Evolutionary conservation across 2,888 invertebrate genomes (phyloP), one percentile per base, ranked within the genome.

Genomic region (Eilema griseolum): DNA sequence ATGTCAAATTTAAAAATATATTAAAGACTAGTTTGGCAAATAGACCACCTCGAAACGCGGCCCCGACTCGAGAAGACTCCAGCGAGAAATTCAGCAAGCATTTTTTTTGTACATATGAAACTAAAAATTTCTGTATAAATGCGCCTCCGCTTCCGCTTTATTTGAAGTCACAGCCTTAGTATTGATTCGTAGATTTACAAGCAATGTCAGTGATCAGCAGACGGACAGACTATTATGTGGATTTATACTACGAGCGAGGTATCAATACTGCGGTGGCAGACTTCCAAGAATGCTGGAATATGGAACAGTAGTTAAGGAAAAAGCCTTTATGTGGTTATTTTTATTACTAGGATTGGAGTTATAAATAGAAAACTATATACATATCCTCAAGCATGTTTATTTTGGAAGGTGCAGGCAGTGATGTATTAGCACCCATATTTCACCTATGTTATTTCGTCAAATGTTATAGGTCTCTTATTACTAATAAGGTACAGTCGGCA

Each of bases 261-360:
- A 71, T 67, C 63, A 67, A 63, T 33, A 57, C 37, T 8, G 20
- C 31, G 1, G 23, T 80, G 81, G 83, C 80, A 81, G 61, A 20
- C 46, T 83, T 83, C 80, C 83, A 83, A 83, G 80, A 80, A 83
- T 80, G 68, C 65, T 70, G 60, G 76, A 74, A 83, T 83, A 83
- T 80, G 71, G 83, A 80, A 83, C 73, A 71, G 61, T 60, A 24
- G 60, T 73, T 72, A 41, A 80, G 80, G 80, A 80, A 80, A 80
- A 76, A 57, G 67, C 12, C 16, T 59, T 64, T 56, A 62, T 67
- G 37, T 26, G 26, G 31, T 31, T 41, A 24, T 62, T 65, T 65
- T 33, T 65, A 63, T n/a, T 7, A 12, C 31, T n/a, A 56, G 56
- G 61, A 67, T 56, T 62, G 20, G 41, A 41, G 11, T 1, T 62